Evolutionary conservation across 2,888 invertebrate genomes (phyloP).

Genomic region (Galeruca laticollis): DNA sequence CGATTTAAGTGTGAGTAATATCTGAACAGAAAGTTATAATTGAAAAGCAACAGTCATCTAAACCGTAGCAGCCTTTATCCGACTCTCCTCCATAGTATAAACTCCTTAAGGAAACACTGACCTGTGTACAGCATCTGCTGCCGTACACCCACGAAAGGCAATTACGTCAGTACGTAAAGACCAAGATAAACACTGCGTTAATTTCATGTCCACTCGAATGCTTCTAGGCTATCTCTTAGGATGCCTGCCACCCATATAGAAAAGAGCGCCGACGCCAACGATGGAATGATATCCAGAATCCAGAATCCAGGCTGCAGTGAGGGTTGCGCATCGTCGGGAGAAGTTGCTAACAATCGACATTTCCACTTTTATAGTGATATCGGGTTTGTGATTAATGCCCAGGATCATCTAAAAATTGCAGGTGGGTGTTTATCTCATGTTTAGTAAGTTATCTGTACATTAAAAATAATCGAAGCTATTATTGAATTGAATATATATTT

Average conservation of each 20-base stretch:
- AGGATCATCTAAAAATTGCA: conserved; percentile 40
- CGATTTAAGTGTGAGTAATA: not conserved
- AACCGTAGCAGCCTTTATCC: conserved; percentile 9
- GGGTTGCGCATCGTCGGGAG: conserved; percentile 59
- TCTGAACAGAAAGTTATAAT: conserved; percentile 5
- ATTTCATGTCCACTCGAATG: conserved; percentile 33
- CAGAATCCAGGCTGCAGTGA: conserved; percentile 60
- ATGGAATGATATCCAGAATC: conserved; percentile 51
- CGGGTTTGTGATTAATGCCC: conserved; percentile 35
- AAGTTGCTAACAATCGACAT: conserved; percentile 45
- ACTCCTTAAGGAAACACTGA: conserved; percentile 28
- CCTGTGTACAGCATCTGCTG: conserved; percentile 27
- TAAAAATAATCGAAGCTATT: too few species aligned
- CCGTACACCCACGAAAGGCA: conserved; percentile 28
- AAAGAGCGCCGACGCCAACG: conserved; percentile 51
- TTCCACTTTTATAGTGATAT: conserved; percentile 5
- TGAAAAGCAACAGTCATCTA: conserved; percentile 12
- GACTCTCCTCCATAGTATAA: not conserved
- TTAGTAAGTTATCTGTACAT: too few species aligned
- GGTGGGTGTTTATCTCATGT: conserved; percentile 38
- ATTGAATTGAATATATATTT: not conserved
- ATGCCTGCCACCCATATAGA: conserved; percentile 20
- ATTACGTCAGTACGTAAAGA: conserved; percentile 27
- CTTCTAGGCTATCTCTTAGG: conserved; percentile 32
- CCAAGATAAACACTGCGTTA: conserved; percentile 38